A percentile compares a stretch with the other conserved stretches of the same genome.
Evolutionary conservation across 2,113 vertebrate genomes (phyloP).

Genomic region (Aptenodytes forsteri): DNA sequence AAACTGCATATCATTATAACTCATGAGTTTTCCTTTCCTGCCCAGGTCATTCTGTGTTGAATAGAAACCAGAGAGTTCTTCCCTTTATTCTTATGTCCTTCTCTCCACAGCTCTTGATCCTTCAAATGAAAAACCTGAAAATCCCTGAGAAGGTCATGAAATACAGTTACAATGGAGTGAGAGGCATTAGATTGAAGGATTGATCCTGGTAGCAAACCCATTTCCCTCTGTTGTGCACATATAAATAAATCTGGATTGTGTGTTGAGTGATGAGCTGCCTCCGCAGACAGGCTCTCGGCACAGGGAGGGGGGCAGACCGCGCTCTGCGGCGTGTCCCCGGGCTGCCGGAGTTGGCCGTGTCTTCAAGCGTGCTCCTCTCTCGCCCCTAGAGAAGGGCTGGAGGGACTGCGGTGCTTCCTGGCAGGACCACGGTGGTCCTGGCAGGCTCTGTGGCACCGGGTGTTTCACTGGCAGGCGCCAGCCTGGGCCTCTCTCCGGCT

Average conservation of each 20-base stretch:
- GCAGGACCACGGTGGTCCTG: not conserved
- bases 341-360: not conserved
- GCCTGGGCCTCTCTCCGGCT: not conserved
- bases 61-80: not conserved
- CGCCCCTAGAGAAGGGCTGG: not conserved
- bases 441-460: accelerated
- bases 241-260: slow-evolving; percentile 64
- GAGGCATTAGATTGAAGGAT: slow-evolving; percentile 71
- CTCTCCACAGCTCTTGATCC: slow-evolving; percentile 10
- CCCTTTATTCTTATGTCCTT: not conserved
- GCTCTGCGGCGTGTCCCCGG: accelerated
- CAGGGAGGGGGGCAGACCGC: not conserved
- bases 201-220: slow-evolving; percentile 68
- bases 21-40: not conserved
- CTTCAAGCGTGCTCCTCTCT: not conserved
- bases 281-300: not conserved
- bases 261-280: slow-evolving; percentile 28
- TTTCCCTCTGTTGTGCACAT: slow-evolving; percentile 60
- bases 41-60: not conserved
- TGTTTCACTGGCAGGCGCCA: accelerated
- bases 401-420: not conserved
- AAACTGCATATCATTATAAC: not conserved
- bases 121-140: slow-evolving; percentile 48
- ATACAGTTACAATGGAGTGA: slow-evolving; percentile 67
- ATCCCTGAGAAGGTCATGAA: slow-evolving; percentile 39